Conservation (phyloP, 1,140 invertebrate genomes). For the Penaeus vannamei region DNA sequence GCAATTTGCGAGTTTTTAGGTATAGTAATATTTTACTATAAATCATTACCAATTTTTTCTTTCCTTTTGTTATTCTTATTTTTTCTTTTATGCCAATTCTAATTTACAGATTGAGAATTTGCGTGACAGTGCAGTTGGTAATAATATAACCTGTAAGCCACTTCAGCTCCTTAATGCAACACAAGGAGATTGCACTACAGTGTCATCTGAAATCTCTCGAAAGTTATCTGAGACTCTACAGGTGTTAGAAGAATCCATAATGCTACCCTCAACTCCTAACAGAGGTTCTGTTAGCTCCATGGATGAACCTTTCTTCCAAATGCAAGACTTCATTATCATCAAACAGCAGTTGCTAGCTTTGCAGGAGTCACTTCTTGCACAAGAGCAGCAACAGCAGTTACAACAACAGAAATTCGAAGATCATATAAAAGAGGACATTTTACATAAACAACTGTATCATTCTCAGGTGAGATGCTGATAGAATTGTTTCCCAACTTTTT, state of each 20-base stretch:
- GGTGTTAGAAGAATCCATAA: slow-evolving; percentile 23
- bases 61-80: too few species aligned
- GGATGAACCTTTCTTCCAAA: slow-evolving; percentile 7
- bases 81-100: too few species aligned
- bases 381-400: background rate
- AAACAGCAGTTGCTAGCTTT: slow-evolving; percentile 33
- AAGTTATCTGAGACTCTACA: slow-evolving; percentile 41
- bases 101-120: too few species aligned
- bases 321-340: slow-evolving; percentile 14
- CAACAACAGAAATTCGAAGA: background rate
- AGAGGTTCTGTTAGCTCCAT: background rate
- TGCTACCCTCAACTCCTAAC: background rate
- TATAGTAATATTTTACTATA: too few species aligned
- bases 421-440: background rate
- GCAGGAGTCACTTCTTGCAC: slow-evolving; percentile 13
- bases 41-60: too few species aligned
- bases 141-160: background rate
- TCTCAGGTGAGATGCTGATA: too few species aligned
- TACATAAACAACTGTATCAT: too few species aligned
- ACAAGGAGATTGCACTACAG: background rate
- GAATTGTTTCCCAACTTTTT: too few species aligned
- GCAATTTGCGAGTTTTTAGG: too few species aligned
- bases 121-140: too few species aligned
- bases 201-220: slow-evolving; percentile 27
- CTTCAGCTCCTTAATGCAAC: too few species aligned